Base-by-base conservation (phyloP, 2,113 vertebrate genomes). In the Sinosuthora webbiana region DNA sequence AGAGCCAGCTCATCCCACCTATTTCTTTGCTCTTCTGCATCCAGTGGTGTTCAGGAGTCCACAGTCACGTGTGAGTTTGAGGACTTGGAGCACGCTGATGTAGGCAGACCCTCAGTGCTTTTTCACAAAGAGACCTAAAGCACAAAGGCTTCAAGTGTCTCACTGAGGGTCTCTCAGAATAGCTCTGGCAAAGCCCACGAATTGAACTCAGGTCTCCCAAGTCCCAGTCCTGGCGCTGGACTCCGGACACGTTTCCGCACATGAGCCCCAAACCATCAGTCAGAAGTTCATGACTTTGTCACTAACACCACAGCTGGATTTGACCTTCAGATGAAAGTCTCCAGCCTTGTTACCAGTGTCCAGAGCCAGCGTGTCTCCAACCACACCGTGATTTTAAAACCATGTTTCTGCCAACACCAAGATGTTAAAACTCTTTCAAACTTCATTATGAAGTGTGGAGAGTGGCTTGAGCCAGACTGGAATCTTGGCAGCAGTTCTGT, bases 401-500 rank as follows among this genome's bases (percentile, higher is more conserved):
- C 52, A 42, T 67, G 92, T 96, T 96, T 95, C 95, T 97, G 96
- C 92, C 95, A 97, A 96, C 92, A 95, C 93, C 93, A 96, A 94
- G 95, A 97, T 94, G 93, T 95, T 95, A 96, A 96, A 97, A 45
- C 94, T 96, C 95, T 95, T 91, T 97, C 88, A 90, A 94, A 96
- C 96, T 96, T 96, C 94, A 96, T 97, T 94, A 97, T 96, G 93
- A 96, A 95, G 94, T 95, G 93, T 81, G 86, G 93, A 96, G 88
- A 95, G 88, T 90, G 65, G 79, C 90, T 93, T 64, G 77, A 97
- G 95, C 88, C 96, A 97, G 90, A 96, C 92, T 96, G 93, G 94
- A 96, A 96, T 96, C 92, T 97, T 96, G 93, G 96, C 95, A 96
- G 88, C 73, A 67, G 69, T 81, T 92, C 76, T 93, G 76, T 60